phyloP scores from a whole-genome alignment of 2,888 invertebrate species.

The Nemurella pictetii region DNA sequence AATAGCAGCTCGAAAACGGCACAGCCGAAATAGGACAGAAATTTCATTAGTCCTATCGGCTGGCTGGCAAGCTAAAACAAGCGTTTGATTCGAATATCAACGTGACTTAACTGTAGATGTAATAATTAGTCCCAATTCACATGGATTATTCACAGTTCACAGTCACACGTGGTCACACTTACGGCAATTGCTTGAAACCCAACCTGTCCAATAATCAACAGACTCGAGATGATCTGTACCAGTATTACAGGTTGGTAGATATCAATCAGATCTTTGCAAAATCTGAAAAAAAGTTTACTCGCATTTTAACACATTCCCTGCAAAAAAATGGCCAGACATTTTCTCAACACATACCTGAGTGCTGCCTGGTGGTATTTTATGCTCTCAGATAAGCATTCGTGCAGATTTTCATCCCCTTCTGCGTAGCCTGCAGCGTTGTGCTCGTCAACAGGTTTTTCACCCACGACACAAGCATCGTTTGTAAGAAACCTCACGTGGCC shows the following conservation, averaged over 20 bases:
- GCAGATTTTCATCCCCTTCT: not conserved
- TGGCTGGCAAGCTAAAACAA: not conserved
- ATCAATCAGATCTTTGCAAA: not conserved
- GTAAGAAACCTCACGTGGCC: not conserved
- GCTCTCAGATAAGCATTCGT: not conserved
- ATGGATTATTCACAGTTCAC: not conserved
- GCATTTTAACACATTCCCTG: no score
- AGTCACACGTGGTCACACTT: not conserved
- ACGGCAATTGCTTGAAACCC: conserved; percentile 18
- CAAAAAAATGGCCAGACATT: no score
- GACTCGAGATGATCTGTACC: not conserved
- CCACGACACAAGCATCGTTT: not conserved
- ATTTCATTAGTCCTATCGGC: conserved; percentile 12
- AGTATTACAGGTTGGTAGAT: conserved; percentile 1
- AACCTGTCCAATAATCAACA: conserved; percentile 25
- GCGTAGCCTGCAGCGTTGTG: not conserved
- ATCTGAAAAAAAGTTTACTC: conserved; percentile 2
- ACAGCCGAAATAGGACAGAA: conserved; percentile 13
- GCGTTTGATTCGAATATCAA: not conserved
- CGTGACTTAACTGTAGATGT: not conserved
- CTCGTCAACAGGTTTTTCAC: no score
- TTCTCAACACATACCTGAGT: not conserved
- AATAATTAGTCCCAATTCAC: not conserved
- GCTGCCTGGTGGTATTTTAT: not conserved
- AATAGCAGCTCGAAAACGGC: not conserved